These are phyloP conservation scores for Bos indicus DNA, from an alignment of 2,113 vertebrate genomes.

Conservation along the genomic window DNA sequence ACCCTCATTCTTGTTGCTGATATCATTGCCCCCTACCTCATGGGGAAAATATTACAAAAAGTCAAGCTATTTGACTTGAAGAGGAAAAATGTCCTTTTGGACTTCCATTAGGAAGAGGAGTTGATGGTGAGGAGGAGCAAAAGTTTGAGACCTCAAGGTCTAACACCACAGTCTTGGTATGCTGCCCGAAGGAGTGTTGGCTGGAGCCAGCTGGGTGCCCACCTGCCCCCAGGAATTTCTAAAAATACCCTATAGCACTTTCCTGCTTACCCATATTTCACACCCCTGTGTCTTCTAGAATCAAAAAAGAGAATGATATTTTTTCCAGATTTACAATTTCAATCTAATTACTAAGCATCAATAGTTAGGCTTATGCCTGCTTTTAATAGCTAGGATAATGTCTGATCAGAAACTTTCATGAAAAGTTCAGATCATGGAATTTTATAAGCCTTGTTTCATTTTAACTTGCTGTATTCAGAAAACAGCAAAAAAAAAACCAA, in stretches of 20 bases:
- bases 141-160: neutral
- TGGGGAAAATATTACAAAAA: neutral
- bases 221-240: neutral
- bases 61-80: neutral
- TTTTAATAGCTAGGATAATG: neutral
- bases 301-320: neutral
- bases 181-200: neutral
- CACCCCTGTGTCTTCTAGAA: neutral
- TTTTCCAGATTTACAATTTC: neutral
- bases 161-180: neutral
- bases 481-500: neutral
- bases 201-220: fast-evolving
- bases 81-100: neutral
- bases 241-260: neutral
- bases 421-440: neutral
- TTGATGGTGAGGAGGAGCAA: neutral
- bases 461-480: neutral
- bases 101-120: fast-evolving
- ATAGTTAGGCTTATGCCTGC: neutral
- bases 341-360: neutral
- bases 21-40: neutral
- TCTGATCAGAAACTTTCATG: neutral
- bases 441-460: neutral
- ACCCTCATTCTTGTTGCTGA: neutral
- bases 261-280: neutral